These are phyloP conservation scores for Metopia argyrocephala DNA, from an alignment of 2,888 invertebrate species.

Conservation along the genomic window DNA sequence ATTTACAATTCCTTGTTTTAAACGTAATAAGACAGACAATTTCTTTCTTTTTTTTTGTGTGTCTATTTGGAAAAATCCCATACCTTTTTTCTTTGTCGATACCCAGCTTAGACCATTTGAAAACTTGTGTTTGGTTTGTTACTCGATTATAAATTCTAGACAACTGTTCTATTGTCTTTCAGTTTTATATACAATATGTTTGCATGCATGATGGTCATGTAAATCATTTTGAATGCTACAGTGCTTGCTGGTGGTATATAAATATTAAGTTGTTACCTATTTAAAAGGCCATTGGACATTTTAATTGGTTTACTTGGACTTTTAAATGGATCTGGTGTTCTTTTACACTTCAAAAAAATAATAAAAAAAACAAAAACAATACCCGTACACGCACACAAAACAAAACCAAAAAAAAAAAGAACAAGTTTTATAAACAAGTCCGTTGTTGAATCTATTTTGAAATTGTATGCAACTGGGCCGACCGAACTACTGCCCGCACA, in stretches of 20 bases:
- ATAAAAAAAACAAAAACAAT: conserved; percentile 12
- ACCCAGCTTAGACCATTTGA: too few species aligned
- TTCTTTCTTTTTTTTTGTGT: too few species aligned
- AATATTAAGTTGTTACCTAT: conserved; percentile 65
- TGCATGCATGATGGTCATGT: not conserved
- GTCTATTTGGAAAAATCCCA: too few species aligned
- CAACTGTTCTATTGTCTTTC: conserved; percentile 1
- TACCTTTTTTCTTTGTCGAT: too few species aligned
- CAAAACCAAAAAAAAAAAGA: too few species aligned
- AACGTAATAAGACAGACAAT: too few species aligned
- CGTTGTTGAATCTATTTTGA: conserved; percentile 11
- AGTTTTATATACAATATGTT: not conserved
- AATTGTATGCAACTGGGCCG: conserved; percentile 12
- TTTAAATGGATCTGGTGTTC: conserved; percentile 42
- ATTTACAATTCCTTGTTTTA: not conserved
- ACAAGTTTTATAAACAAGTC: too few species aligned
- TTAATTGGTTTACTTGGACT: conserved; percentile 67
- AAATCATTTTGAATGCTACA: conserved; percentile 9
- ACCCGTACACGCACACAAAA: too few species aligned
- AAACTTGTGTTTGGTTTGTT: not conserved
- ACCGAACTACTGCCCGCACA: conserved; percentile 47
- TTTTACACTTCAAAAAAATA: conserved; percentile 36
- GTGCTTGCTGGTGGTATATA: not conserved
- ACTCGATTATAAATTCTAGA: conserved; percentile 3
- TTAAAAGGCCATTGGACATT: conserved; percentile 63